These are phyloP conservation scores for Uloborus plumipes DNA, from an alignment of 2,888 invertebrate species.

Conservation along the genomic window DNA sequence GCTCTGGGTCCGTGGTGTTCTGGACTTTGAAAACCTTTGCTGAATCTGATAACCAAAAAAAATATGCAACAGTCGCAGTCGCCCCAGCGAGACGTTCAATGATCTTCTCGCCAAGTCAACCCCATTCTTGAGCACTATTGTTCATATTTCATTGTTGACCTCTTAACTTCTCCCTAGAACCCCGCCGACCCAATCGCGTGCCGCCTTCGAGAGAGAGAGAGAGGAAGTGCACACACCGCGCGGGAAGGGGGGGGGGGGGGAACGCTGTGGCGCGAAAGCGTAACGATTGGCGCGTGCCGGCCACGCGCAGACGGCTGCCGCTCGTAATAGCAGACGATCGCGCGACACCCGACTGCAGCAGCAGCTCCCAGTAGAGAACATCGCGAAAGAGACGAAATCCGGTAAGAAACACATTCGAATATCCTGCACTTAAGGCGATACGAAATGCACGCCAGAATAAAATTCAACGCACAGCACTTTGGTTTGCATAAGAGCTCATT, in stretches of 20 bases:
- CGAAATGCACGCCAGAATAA: background rate
- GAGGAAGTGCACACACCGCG: slow-evolving; percentile 23
- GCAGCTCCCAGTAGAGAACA: background rate
- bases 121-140: no score
- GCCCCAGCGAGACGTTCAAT: no score
- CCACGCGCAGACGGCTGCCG: slow-evolving; percentile 46
- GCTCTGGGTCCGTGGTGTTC: no score
- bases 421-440: background rate
- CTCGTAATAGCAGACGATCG: slow-evolving; percentile 21
- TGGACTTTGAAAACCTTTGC: no score
- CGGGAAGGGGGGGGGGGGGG: slow-evolving; percentile 10
- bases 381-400: slow-evolving; percentile 15
- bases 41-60: no score
- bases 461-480: slow-evolving; percentile 25
- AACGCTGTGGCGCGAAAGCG: slow-evolving; percentile 12
- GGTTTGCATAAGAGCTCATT: background rate
- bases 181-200: no score
- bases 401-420: background rate
- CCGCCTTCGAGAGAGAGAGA: background rate
- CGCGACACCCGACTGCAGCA: background rate
- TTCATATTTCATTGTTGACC: no score
- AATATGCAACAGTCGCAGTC: no score
- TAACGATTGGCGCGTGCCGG: slow-evolving; percentile 61
- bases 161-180: no score
- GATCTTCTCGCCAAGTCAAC: no score